phyloP scores from a whole-genome alignment of 2,113 vertebrate species.

The Sebastes schlegelii region DNA sequence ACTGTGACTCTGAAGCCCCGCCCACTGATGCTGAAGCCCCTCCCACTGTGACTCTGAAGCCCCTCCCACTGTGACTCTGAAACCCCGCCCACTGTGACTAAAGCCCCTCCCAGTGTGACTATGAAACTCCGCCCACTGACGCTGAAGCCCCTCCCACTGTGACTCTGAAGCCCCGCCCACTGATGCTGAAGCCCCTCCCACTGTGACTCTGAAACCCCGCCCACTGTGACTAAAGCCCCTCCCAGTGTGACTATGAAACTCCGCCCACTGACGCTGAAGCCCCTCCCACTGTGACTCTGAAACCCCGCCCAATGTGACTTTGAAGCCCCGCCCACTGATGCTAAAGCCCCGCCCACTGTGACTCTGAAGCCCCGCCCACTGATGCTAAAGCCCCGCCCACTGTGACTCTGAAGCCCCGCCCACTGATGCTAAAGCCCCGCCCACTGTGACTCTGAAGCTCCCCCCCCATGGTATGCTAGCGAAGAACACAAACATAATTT shows the following conservation, averaged over 20 bases:
- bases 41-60: not conserved
- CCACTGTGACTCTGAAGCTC: not conserved
- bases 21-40: not conserved
- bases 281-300: not conserved
- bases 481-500: not conserved
- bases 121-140: not conserved
- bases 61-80: not conserved
- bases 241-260: not conserved
- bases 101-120: no score
- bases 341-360: not conserved
- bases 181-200: not conserved
- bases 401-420: not conserved
- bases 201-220: not conserved
- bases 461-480: not conserved
- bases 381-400: not conserved
- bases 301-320: no score
- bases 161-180: conserved; percentile 10
- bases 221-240: not conserved
- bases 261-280: not conserved
- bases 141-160: not conserved
- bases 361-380: not conserved
- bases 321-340: not conserved
- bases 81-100: no score
- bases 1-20: no score
- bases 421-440: not conserved